Conservation (phyloP, 2,113 vertebrate species). For the Pristiophorus japonicus region DNA sequence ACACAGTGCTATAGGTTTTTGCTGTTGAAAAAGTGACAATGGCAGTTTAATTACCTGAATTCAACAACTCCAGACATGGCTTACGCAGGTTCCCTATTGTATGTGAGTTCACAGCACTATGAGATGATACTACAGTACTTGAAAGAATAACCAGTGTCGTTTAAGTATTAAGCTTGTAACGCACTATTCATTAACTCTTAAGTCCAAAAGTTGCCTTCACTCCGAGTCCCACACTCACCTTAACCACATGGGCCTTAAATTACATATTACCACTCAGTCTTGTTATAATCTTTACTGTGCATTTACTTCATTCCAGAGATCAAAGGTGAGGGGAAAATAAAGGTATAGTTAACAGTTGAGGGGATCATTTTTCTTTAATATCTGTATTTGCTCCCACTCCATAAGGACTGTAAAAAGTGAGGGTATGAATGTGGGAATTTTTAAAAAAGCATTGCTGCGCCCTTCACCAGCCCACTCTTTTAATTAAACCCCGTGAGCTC, state of each 20-base stretch:
- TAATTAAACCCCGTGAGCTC: background rate
- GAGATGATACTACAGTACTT: background rate
- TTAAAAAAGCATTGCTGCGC: background rate
- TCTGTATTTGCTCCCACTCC: background rate
- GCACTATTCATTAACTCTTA: constrained; percentile 15
- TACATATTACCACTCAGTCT: background rate
- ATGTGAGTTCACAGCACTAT: background rate
- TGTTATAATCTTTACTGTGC: background rate
- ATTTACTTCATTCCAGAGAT: background rate
- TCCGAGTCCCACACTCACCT: background rate
- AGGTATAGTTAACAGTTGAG: background rate
- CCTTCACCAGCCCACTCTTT: background rate
- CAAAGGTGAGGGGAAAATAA: background rate
- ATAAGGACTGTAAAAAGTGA: background rate
- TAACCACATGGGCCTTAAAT: background rate
- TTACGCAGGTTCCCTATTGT: background rate
- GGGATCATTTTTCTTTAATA: background rate
- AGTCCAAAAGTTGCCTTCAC: background rate
- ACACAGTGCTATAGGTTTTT: background rate
- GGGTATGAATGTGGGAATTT: background rate
- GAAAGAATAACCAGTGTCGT: background rate
- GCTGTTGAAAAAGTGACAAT: background rate
- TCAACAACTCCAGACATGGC: background rate
- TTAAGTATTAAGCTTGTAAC: constrained; percentile 22
- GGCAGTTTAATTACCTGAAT: background rate